Evolutionary conservation across 2,113 vertebrate species (phyloP).

Genomic region (Amblyopsis rosae): DNA sequence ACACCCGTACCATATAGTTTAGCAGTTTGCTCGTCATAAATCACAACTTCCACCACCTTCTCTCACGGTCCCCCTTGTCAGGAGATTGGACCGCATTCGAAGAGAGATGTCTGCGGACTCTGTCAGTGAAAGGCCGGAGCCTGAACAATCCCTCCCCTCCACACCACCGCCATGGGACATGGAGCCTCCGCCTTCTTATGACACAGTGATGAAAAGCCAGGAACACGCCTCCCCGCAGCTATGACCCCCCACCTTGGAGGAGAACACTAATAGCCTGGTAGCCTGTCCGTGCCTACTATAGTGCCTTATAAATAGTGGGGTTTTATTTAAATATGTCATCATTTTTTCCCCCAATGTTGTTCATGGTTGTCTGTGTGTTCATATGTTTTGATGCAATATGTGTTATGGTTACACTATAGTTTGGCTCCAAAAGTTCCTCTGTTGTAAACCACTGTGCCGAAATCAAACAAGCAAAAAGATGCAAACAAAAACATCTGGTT

Average conservation of each 20-base stretch:
- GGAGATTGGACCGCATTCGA: conserved; percentile 80
- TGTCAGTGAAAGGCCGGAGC: conserved; percentile 34
- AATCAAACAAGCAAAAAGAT: conserved; percentile 4
- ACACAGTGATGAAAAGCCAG: conserved; percentile 80
- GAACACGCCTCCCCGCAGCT: conserved; percentile 47
- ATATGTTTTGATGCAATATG: too few species aligned
- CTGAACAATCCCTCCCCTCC: conserved; percentile 59
- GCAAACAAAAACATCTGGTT: conserved; percentile 6
- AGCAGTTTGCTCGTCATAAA: not conserved
- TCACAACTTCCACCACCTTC: not conserved
- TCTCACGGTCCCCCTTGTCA: conserved; percentile 25
- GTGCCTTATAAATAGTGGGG: conserved; percentile 13
- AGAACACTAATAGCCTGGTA: not conserved
- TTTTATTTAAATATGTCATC: too few species aligned
- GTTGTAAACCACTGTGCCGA: not conserved
- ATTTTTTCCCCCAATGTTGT: too few species aligned
- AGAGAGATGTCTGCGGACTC: conserved; percentile 73
- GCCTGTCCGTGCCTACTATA: conserved; percentile 31
- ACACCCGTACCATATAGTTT: too few species aligned
- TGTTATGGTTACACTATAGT: too few species aligned
- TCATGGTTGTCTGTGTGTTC: too few species aligned
- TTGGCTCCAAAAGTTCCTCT: too few species aligned
- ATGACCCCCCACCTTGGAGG: conserved; percentile 32
- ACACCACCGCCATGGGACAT: conserved; percentile 76
- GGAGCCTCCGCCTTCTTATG: conserved; percentile 80